Evolutionary conservation across 35 echinoderm and acorn worm species (phyloP), one percentile per base, ranked within the genome.

Genomic region (Lytechinus pictus): DNA sequence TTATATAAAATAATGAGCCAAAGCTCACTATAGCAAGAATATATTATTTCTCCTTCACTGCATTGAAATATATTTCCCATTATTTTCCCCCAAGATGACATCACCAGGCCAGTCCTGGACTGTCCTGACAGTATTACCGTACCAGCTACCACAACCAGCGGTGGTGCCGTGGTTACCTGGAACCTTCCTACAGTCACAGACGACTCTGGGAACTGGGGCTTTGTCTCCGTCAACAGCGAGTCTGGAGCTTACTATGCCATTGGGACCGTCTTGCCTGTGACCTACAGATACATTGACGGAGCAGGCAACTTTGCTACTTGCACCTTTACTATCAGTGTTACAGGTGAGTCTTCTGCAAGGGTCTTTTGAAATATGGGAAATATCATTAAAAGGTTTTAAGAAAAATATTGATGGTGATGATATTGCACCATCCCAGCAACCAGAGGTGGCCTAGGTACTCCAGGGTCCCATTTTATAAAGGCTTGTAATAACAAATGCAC

Each of bases 151-250:
- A 86, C 94, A 27, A 95, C 87, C 87, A 28, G 51, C 55, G 57
- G 27, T 89, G 58, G 71, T 61, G 88, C 95, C 19, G 61, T 86
- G 6, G 96, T 97, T 28, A 94, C 55, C 19, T 98, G 97, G 97
- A 28, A 54, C 52, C 94, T 95, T 90, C 97, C 97, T 9, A 98
- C 97, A 58, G 97, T 95, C 21, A 98, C 86, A 4, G 97, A 98
- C 86, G 95, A 97, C 91, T 96, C 94, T 54, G 95, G 95, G 12
- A 91, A 54, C 19, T 95, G 7, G 60, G 91, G 92, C 1, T 86
- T 87, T 56, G 95, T 97, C 86, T 87, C 86, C 0, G 88, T 86
- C 9, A 95, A 94, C 9, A 86, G 89, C 66, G 91, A 33, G 0
- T 91, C 97, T 51, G 96, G 94, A 21, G 91, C 55, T 27, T 60